Base-by-base conservation (phyloP, 2,888 invertebrate species). In the Brachynemurus nebulosus region DNA sequence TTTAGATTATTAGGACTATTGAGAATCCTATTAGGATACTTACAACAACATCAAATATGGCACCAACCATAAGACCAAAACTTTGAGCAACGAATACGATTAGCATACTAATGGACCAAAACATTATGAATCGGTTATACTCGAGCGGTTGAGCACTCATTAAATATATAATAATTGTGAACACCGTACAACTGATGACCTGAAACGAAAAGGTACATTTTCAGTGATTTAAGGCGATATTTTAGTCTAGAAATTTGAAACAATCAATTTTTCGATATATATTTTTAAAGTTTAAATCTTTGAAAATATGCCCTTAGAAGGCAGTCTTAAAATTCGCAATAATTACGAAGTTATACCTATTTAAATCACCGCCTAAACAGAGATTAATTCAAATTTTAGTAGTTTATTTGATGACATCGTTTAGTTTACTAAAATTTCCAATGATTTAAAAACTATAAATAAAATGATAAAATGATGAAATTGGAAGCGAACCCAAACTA, bases 61-160 rank as follows among this genome's bases (percentile, higher is more conserved):
- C 88, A 6, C 95, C 95, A 53, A 96, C 81, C 70, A 91, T 80
- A 2, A 95, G 72, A 0, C 95, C 95, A 52, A 92, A 77, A 58
- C 91, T 88, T 67, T 95, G 93, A 2, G 92, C 90, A 2, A 93
- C 89, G 44, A 93, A 79, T 14, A 86, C 84, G 0, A 86, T 80
- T 52, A 90, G 72, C 40, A 88, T 63, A 46, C 88, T 84, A 40
- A 92, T 82, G 3, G 75, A 68, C 55, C 88, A 78, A 67, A 92
- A 93, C 83, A 93, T 88, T 43, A 69, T 64, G 60, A 95, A 90
- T 37, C 95, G 71, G 25, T 71, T 62, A 47, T 76, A 63, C 57
- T 91, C 90, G 57, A 80, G 65, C 0, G 93, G 93, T 66, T 96
- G 95, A 2, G 78, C 76, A 0, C 92, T 92, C 85, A 93, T 86